A percentile compares a stretch with the other conserved stretches of the same genome.
phyloP scores from a whole-genome alignment of 2,113 vertebrate genomes.

The rabbit (Oryctolagus cuniculus) region DNA sequence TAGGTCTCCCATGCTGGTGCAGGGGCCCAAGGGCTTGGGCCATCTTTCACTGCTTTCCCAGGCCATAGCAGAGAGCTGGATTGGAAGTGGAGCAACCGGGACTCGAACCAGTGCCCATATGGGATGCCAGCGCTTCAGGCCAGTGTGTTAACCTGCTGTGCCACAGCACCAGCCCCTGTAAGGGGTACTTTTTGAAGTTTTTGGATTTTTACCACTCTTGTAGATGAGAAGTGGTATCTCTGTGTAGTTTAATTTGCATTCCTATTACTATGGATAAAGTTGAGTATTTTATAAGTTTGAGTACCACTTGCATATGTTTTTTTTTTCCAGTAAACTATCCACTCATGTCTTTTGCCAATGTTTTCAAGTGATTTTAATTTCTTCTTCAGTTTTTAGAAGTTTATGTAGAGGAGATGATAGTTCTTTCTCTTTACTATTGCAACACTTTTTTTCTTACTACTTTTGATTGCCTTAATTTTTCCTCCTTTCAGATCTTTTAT shows the following conservation, averaged over 20 bases:
- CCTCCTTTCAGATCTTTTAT: neutral
- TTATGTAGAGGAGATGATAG: neutral
- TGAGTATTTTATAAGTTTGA: slow-evolving; percentile 38
- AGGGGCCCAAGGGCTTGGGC: no score
- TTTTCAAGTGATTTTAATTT: slow-evolving; percentile 32
- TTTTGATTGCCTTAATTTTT: slow-evolving; percentile 45
- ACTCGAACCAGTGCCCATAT: no score
- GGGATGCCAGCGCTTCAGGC: no score
- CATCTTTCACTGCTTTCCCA: no score
- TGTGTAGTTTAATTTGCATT: slow-evolving; percentile 6
- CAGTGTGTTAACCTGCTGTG: no score
- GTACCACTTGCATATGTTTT: neutral
- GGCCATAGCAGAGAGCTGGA: no score
- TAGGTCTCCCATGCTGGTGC: no score
- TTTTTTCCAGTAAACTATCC: neutral
- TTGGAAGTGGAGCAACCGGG: no score
- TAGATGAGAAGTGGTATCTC: slow-evolving; percentile 21
- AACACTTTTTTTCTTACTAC: neutral
- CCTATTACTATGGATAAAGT: neutral
- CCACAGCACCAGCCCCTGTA: neutral
- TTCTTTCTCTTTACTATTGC: neutral
- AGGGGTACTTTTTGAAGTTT: neutral
- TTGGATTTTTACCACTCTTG: slow-evolving; percentile 21
- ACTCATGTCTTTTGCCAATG: neutral
- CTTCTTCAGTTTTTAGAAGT: neutral